These are phyloP conservation scores for Ceryle rudis DNA, from an alignment of 2,797 vertebrate species.

Conservation along the genomic window DNA sequence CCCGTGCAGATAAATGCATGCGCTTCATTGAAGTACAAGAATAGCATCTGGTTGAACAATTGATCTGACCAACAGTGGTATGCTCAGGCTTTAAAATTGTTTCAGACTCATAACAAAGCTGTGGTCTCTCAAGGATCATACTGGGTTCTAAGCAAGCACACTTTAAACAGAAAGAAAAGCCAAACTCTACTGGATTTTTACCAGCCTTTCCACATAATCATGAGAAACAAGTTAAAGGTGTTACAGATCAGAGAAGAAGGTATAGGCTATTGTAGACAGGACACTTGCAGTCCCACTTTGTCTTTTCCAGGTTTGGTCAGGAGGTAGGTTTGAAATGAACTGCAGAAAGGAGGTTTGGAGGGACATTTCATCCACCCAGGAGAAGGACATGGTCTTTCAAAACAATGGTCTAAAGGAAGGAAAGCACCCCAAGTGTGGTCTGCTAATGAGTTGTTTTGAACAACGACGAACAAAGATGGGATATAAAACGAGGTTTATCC, in stretches of 20 bases:
- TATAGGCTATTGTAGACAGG: neutral
- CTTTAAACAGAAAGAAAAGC: neutral
- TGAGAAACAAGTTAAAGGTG: neutral
- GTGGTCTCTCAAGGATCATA: neutral
- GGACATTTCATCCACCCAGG: fast-evolving
- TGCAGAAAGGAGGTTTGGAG: neutral
- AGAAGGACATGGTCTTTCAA: neutral
- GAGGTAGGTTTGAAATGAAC: neutral
- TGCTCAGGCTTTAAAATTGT: neutral
- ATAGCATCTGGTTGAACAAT: neutral
- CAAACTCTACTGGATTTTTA: neutral
- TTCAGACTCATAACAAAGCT: neutral
- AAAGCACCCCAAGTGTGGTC: neutral
- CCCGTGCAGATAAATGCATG: neutral
- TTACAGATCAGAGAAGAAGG: neutral
- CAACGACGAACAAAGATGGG: neutral
- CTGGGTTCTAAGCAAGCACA: neutral
- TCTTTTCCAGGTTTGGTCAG: neutral
- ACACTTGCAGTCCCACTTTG: neutral
- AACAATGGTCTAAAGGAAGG: fast-evolving
- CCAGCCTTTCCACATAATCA: neutral
- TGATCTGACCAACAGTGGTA: neutral
- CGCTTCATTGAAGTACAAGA: neutral
- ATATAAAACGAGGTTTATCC: neutral
- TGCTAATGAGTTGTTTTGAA: neutral